Base-by-base conservation (phyloP, 2,113 vertebrate species). In the Lethenteron reissneri region DNA sequence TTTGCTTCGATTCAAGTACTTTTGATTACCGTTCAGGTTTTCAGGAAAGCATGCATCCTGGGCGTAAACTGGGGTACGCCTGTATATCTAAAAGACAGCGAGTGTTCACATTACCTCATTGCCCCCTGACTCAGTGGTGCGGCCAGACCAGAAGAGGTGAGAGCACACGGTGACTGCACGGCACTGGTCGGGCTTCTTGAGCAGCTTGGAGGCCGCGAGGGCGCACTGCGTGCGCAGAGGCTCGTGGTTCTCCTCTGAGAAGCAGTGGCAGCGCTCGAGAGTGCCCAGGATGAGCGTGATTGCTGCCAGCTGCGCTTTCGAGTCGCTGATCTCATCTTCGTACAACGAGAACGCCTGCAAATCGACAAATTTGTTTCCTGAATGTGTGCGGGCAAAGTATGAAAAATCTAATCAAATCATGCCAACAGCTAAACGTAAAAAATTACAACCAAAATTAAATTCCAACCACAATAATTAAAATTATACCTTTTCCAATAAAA, bases 301-400 rank as follows among this genome's bases (percentile, higher is more conserved):
- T 73, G 94, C 94, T n/a, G 94, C 92, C 78, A 99, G 78, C 81
- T 99, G 94, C 56, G 94, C 92, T 81, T 99, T 99, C 15, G 92
- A 96, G 80, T 99, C 94, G 71, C 92, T 92, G 80, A 99, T 96
- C 83, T 99, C 92, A 73, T 99, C 94, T 80, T 99, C 94, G 58
- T 99, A 99, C 2, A 99, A 81, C 58, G 92, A 99, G 76, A 99
- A 99, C 4, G 94, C 94, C 92, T 97, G 76, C 11, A 71, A 17
- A 71, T 11, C 11, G 11, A 73, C 56, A 56, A 13, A 14, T 59
- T 58, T 58, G 9, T 21, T 70, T 58, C n/a, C 14, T 5, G 11
- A 71, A 70, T 60, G 10, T 25, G 21, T 41, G 17, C 57, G 15
- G 13, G 11, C 56, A 56, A 17, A 57, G 72, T 12, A 59, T 9